These are phyloP conservation scores for Drosophila burlai DNA, from an alignment of 1,140 invertebrate genomes.

Conservation along the genomic window DNA sequence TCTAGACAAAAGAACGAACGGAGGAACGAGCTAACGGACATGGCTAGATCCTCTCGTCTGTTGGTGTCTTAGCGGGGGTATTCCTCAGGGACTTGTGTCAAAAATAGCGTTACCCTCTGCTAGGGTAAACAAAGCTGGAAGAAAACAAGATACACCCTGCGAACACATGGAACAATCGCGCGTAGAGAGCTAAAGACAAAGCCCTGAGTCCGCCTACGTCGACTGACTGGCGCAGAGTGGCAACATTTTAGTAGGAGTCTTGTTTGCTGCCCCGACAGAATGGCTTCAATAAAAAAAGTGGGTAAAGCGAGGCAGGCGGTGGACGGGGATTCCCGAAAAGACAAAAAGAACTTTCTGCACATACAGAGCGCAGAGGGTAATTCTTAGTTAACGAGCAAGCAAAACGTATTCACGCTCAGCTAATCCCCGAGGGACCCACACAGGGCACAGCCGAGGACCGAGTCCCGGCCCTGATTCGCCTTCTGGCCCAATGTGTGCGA, in stretches of 20 bases:
- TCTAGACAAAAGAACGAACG: background rate
- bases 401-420: conserved; percentile 75
- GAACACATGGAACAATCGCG: background rate
- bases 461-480: conserved; percentile 26
- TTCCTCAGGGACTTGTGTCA: background rate
- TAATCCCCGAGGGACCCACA: conserved; percentile 60
- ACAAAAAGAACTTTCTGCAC: conserved; percentile 20
- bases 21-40: too few species aligned
- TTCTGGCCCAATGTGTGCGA: conserved; percentile 23
- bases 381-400: conserved; percentile 81
- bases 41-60: background rate
- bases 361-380: conserved; percentile 55
- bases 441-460: background rate
- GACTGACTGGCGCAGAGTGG: conserved; percentile 4
- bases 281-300: conserved; percentile 66
- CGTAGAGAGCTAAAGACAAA: background rate
- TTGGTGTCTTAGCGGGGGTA: background rate
- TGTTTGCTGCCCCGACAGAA: conserved; percentile 28
- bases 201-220: background rate
- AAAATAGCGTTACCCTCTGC: background rate
- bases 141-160: conserved; percentile 1
- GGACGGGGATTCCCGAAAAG: conserved; percentile 22
- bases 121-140: background rate
- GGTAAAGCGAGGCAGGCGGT: conserved; percentile 52
- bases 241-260: conserved; percentile 32